Evolutionary conservation across 2,888 invertebrate genomes (phyloP).

Genomic region (Leptura quadrifasciata): DNA sequence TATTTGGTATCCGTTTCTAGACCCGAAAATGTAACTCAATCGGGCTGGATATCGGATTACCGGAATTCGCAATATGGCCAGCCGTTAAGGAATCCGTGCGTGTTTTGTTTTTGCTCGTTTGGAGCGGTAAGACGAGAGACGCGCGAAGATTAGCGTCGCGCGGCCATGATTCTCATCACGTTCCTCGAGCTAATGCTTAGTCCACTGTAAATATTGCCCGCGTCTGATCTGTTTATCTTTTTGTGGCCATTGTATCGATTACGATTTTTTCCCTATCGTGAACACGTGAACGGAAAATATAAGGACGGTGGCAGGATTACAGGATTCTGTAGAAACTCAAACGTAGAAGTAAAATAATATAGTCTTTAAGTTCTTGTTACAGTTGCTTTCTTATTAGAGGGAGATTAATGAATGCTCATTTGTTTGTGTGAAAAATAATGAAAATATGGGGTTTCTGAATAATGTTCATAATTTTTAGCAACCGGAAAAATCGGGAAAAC

Average conservation of each 20-base stretch:
- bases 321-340: background rate
- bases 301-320: conserved; percentile 18
- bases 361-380: no score
- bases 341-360: no score
- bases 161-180: conserved; percentile 66
- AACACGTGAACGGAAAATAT: conserved; percentile 47
- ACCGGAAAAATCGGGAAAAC: no score
- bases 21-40: conserved; percentile 70
- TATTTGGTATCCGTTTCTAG: conserved; percentile 69
- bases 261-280: conserved; percentile 42
- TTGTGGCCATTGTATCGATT: conserved; percentile 57
- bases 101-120: conserved; percentile 61
- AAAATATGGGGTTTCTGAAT: no score
- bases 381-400: no score
- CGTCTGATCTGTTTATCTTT: conserved; percentile 61
- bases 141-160: conserved; percentile 60
- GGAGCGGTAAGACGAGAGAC: conserved; percentile 46
- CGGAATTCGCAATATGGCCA: conserved; percentile 71
- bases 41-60: conserved; percentile 70
- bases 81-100: conserved; percentile 70
- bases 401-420: no score
- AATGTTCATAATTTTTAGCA: no score
- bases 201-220: conserved; percentile 70
- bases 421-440: no score
- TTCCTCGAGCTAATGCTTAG: conserved; percentile 67